A percentile compares a stretch with the other conserved stretches of the same genome.
Conservation (phyloP, 64 coral and sea anemone species). For the Astreopora myriophthalma region DNA sequence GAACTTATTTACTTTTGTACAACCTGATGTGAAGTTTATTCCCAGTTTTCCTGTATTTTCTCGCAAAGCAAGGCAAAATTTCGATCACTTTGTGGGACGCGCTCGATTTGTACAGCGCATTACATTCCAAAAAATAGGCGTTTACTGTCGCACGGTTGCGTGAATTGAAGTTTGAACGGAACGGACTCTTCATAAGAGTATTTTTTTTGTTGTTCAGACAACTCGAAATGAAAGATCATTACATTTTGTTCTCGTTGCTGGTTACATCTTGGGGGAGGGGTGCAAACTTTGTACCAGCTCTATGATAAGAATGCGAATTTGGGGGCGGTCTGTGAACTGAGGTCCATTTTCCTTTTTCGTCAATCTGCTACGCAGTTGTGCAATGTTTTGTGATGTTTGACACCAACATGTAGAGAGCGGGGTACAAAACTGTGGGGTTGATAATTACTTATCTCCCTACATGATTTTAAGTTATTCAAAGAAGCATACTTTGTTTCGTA, state of each 20-base stretch:
- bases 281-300: neutral
- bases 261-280: neutral
- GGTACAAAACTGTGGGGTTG: neutral
- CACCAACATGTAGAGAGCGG: neutral
- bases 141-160: neutral
- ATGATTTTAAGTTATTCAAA: neutral
- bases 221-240: too few relatives aligned
- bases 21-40: neutral
- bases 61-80: neutral
- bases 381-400: neutral
- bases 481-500: too few relatives aligned
- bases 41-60: neutral
- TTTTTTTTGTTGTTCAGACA: too few relatives aligned
- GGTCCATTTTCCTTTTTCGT: too few relatives aligned
- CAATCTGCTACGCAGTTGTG: neutral
- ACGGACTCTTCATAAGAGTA: neutral
- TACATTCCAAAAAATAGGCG: neutral
- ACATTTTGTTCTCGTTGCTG: neutral
- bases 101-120: neutral
- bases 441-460: neutral
- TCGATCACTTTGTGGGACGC: neutral
- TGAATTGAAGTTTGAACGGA: neutral
- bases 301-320: neutral
- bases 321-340: neutral
- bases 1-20: neutral